Evolutionary conservation across 1,140 invertebrate genomes (phyloP).

Genomic region (Calephelis nemesis): DNA sequence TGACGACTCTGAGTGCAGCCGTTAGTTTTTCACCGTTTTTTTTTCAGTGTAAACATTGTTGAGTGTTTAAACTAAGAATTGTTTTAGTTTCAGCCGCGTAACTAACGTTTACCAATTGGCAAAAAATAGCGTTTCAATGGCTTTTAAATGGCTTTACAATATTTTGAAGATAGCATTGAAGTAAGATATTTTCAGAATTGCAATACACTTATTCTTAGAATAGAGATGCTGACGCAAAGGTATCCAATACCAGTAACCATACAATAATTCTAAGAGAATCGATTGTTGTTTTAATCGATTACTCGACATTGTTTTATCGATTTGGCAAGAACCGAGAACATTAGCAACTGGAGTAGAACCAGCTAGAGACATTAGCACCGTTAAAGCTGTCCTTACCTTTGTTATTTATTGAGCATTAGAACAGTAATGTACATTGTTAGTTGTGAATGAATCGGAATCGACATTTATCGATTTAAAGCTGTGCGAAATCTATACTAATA

Average conservation of each 20-base stretch:
- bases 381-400: slow-evolving; percentile 31
- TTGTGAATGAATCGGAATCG: slow-evolving; percentile 3
- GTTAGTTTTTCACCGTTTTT: too few species aligned
- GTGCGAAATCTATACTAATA: neutral
- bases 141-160: too few species aligned
- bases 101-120: too few species aligned
- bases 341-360: slow-evolving; percentile 47
- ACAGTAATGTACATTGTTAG: slow-evolving; percentile 19
- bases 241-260: neutral
- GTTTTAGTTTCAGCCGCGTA: too few species aligned
- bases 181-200: neutral
- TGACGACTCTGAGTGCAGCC: too few species aligned
- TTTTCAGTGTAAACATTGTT: too few species aligned
- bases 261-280: slow-evolving; percentile 12
- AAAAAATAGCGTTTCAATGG: too few species aligned
- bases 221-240: neutral
- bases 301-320: slow-evolving; percentile 32
- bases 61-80: too few species aligned
- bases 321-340: slow-evolving; percentile 42
- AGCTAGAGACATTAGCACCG: slow-evolving; percentile 5
- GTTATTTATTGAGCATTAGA: slow-evolving; percentile 33
- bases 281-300: slow-evolving; percentile 18
- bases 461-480: neutral
- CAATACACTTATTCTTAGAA: neutral
- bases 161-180: neutral